These are phyloP conservation scores for Sparus aurata DNA, from an alignment of 2,797 vertebrate genomes.

Conservation along the genomic window DNA sequence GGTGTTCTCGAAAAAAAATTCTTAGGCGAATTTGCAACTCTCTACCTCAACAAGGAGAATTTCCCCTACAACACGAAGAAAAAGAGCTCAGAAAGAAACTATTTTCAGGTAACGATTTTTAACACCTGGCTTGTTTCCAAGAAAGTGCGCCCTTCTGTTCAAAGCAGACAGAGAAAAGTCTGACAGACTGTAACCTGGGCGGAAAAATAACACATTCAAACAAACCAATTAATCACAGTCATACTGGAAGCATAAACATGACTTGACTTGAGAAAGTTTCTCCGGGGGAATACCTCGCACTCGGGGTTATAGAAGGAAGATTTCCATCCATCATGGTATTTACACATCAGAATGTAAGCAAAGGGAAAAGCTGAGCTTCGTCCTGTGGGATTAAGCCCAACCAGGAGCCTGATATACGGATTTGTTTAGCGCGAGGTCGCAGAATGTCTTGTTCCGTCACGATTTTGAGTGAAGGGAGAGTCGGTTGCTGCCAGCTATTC, in stretches of 20 bases:
- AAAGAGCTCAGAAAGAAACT: background rate
- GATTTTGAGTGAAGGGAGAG: conserved; percentile 24
- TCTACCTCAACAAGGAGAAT: too few relatives aligned
- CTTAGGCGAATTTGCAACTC: too few relatives aligned
- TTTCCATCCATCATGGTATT: conserved; percentile 33
- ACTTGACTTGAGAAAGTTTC: conserved; percentile 47
- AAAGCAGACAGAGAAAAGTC: background rate
- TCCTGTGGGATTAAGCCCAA: conserved; percentile 7
- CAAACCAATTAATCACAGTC: conserved; percentile 19
- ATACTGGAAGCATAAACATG: conserved; percentile 44
- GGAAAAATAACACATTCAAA: conserved; percentile 28
- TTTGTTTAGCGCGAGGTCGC: conserved; percentile 20
- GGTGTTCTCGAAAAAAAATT: too few relatives aligned
- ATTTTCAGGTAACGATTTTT: conserved; percentile 18
- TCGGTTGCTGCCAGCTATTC: conserved; percentile 10
- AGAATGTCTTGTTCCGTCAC: background rate
- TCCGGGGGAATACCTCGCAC: conserved; percentile 29
- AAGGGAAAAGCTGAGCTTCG: conserved; percentile 24
- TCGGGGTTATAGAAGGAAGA: background rate
- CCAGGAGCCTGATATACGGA: conserved; percentile 18
- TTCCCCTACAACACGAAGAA: background rate
- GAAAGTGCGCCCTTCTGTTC: background rate
- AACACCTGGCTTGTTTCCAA: conserved; percentile 3
- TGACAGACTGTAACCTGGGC: conserved; percentile 7
- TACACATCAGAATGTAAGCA: conserved; percentile 51